These are phyloP conservation scores for Caracal caracal DNA, from an alignment of 2,113 vertebrate genomes.

Conservation along the genomic window DNA sequence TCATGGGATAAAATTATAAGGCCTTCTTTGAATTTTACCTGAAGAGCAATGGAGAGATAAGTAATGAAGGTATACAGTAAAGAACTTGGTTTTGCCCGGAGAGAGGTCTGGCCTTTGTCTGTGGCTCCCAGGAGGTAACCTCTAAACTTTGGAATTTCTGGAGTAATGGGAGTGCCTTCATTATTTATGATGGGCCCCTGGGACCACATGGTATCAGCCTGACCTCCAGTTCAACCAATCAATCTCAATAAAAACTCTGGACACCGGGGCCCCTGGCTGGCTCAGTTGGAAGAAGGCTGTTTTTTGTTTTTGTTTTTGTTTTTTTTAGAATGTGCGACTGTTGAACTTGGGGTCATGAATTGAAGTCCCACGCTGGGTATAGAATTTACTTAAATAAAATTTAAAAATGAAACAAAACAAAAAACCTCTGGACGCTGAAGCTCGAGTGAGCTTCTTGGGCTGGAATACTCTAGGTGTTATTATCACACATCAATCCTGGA, in stretches of 20 bases:
- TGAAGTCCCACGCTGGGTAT: no score
- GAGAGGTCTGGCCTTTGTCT: background rate
- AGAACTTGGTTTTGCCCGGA: background rate
- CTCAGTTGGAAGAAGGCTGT: no score
- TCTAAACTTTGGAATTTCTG: slow-evolving; percentile 22
- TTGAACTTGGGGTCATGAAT: no score
- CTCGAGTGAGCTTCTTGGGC: background rate
- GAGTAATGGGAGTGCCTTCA: background rate
- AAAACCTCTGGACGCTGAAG: background rate
- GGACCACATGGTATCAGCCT: background rate
- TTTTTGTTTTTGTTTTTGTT: no score
- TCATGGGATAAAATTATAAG: background rate
- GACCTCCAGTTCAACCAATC: background rate
- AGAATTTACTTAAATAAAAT: no score
- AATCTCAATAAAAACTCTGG: background rate
- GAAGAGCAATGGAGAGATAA: background rate
- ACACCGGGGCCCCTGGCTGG: background rate
- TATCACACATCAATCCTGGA: background rate
- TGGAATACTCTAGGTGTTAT: background rate
- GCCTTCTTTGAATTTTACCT: slow-evolving; percentile 29
- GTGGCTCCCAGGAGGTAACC: background rate
- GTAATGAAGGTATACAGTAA: background rate
- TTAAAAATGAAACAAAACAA: background rate
- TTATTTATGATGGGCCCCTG: background rate
- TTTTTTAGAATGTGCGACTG: no score